Evolutionary conservation across 2,797 vertebrate genomes (phyloP), one percentile per base, ranked within the genome.

Genomic region (Molossus alvarezi): DNA sequence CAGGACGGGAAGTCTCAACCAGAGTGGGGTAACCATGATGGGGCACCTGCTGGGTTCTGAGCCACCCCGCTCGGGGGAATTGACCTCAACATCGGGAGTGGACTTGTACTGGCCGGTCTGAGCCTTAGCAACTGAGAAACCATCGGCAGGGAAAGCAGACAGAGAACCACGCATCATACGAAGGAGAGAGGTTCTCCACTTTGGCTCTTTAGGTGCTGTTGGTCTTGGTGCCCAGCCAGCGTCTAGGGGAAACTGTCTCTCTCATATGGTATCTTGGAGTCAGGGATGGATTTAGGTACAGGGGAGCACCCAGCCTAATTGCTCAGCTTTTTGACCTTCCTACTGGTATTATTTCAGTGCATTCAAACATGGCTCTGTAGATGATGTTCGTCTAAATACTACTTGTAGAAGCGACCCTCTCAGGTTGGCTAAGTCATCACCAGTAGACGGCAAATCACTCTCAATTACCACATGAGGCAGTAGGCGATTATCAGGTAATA

Each of bases 81-180:
- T 55, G 45, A 67, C 85, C 65, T 75, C 55, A 88, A 17, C 17
- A 88, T 60, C n/a, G 6, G 13, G 6, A 15, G 12, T 84, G 5
- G 65, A 10, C 9, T 15, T 86, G 51, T 58, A 12, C 64, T 65
- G 41, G 48, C 55, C 51, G 33, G n/a, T 86, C 55, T 64, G 27
- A 94, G 94, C 55, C 15, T 57, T 41, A 15, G 65, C 27, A 83
- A 21, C 72, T 48, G 48, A 83, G 60, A 37, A 91, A 92, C 88
- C 75, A 91, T 29, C 76, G 48, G 64, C 41, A 55, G 72, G 2
- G 20, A 72, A 95, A 45, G 4, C 1, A 55, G 69, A 20, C 21
- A 83, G 69, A 51, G 65, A 89, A 72, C 64, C 82, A n/a, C 51
- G 65, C n/a, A 69, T 53, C 29, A 69, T 12, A 57, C 75, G 33